phyloP scores from a whole-genome alignment of 1,140 invertebrate genomes.

The Drosophila neocordata region DNA sequence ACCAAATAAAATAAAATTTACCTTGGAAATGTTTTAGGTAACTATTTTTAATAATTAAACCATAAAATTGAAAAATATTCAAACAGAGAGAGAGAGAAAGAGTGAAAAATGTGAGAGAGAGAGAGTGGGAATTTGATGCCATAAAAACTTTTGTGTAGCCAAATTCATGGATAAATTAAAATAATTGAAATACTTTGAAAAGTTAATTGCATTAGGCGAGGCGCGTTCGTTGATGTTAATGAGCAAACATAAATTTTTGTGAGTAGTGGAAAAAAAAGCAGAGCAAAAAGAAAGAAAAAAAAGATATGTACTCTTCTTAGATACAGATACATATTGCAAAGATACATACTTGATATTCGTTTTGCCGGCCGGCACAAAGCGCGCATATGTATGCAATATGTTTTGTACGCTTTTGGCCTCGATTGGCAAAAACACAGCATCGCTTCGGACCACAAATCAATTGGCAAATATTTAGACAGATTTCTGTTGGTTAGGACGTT shows the following conservation, averaged over 20 bases:
- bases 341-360: too few species aligned
- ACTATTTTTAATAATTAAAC: conserved; percentile 62
- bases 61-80: conserved; percentile 57
- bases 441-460: conserved; percentile 73
- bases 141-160: conserved; percentile 60
- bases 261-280: conserved; percentile 21
- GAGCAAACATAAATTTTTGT: conserved; percentile 72
- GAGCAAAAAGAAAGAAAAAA: not conserved
- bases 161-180: conserved; percentile 77
- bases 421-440: conserved; percentile 56
- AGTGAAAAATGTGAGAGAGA: not conserved
- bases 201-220: conserved; percentile 69
- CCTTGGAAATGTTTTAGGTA: conserved; percentile 67
- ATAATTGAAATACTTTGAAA: conserved; percentile 79
- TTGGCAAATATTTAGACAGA: conserved; percentile 75
- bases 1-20: conserved; percentile 29
- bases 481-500: conserved; percentile 54
- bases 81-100: conserved; percentile 4
- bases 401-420: conserved; percentile 49
- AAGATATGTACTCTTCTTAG: not conserved
- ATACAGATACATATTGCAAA: conserved; percentile 24
- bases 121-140: conserved; percentile 18
- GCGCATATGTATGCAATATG: conserved; percentile 80
- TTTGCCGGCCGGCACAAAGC: conserved; percentile 64
- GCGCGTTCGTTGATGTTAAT: conserved; percentile 73